Evolutionary conservation across 2,888 invertebrate genomes (phyloP), one percentile per base, ranked within the genome.

Genomic region (Zhengitettix transpicula): DNA sequence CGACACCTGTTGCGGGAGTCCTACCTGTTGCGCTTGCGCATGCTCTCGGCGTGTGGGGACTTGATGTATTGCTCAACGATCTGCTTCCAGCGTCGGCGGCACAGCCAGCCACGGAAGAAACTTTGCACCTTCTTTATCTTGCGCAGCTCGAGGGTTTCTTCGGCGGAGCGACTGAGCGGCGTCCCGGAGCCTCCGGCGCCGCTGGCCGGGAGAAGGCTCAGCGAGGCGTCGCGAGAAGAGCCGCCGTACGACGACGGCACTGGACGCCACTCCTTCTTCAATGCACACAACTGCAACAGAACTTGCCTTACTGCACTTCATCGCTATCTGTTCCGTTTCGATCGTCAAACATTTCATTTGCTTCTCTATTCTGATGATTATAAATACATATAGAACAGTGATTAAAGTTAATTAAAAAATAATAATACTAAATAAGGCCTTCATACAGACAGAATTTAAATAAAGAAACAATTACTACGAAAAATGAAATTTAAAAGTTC

Each of bases 21-120:
- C 8, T 72, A 86, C 84, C 87, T 88, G 77, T 94, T 94, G 61
- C 94, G 75, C 71, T 92, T 93, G 59, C 93, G 77, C 92, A 94
- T 92, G 70, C 89, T 92, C 72, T 93, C 92, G 0, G 93, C 93
- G 70, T 94, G 93, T 0, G 93, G 93, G 62, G 91, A 92, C 71
- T 90, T 89, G 69, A 94, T 94, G 73, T 94, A 94, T 71, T 93
- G 89, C 67, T 93, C 92, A 16, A 94, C 93, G 60, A 94, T 94
- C 72, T 92, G 92, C 72, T 94, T 94, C 94, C 94, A 94, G 52
- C 93, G 78, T 10, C 93, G 78, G 12, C 94, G 80, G 71, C 93
- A 94, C 59, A 94, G 73, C 94, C 94, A 94, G 12, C 94, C 94
- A 9, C 93, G 81, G 75, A 94, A 93, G 75, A 94, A 93, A 70